Percentiles rank a stretch among this genome's conserved stretches.
These are phyloP conservation scores for Platynereis dumerilii DNA, from an alignment of 2,888 invertebrate species.

Conservation along the genomic window DNA sequence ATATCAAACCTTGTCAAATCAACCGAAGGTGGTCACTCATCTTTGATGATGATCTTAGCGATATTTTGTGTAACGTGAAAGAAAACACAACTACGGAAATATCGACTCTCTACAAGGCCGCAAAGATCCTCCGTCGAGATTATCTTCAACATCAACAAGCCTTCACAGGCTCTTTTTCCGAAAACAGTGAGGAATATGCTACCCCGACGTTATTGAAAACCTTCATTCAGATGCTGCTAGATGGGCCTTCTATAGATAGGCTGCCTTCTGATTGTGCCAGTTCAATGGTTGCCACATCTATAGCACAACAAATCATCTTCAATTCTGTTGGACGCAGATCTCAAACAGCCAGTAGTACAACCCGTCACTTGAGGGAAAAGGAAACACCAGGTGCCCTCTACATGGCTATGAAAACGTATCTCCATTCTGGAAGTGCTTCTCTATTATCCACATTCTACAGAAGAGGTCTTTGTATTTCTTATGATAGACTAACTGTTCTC, in stretches of 20 bases:
- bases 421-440: conserved; percentile 7
- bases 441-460: neutral
- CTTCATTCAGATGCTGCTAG: too few species aligned
- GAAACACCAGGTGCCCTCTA: conserved; percentile 3
- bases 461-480: neutral
- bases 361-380: conserved; percentile 1
- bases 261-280: too few species aligned
- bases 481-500: neutral
- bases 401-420: conserved; percentile 5
- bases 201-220: too few species aligned
- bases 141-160: too few species aligned
- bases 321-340: conserved; percentile 5
- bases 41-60: conserved; percentile 6
- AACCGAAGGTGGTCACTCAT: neutral
- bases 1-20: neutral
- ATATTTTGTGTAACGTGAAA: conserved; percentile 8
- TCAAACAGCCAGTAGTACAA: too few species aligned
- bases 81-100: too few species aligned
- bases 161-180: too few species aligned
- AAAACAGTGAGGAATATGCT: too few species aligned
- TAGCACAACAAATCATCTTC: conserved; percentile 5
- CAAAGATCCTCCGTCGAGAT: too few species aligned
- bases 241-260: neutral
- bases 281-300: conserved; percentile 2
- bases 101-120: neutral